These are phyloP conservation scores for Bicyclus anynana DNA, from an alignment of 1,140 invertebrate genomes.

Conservation along the genomic window DNA sequence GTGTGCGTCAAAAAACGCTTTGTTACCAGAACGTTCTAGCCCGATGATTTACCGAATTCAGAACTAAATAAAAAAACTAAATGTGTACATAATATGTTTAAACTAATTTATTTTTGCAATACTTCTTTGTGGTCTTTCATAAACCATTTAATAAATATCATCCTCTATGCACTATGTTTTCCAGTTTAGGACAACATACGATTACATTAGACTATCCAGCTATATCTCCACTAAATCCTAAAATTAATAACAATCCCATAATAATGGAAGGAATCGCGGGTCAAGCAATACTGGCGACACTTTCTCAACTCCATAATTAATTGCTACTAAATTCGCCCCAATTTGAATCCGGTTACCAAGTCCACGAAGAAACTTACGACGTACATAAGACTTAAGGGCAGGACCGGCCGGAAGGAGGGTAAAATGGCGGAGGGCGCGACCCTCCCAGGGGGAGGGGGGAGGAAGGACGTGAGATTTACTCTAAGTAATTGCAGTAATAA, in stretches of 20 bases:
- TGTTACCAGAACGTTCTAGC: too few species aligned
- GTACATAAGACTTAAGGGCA: constrained; percentile 77
- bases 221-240: constrained; percentile 13
- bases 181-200: too few species aligned
- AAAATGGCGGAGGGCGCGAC: constrained; percentile 72
- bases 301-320: constrained; percentile 72
- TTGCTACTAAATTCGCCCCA: constrained; percentile 74
- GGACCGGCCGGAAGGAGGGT: constrained; percentile 70
- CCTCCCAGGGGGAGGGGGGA: constrained; percentile 49
- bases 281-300: constrained; percentile 54
- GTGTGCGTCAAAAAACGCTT: too few species aligned
- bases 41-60: too few species aligned
- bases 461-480: constrained; percentile 78
- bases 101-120: too few species aligned
- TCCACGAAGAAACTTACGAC: constrained; percentile 74
- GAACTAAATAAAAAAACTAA: too few species aligned
- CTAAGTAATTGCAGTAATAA: constrained; percentile 79
- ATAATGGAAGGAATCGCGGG: constrained; percentile 38
- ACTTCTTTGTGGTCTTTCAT: too few species aligned
- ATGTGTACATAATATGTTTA: too few species aligned
- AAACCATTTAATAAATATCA: too few species aligned
- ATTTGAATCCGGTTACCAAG: constrained; percentile 75
- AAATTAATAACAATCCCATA: constrained; percentile 24
- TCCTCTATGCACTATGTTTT: too few species aligned
- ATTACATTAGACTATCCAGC: too few species aligned